Base-by-base conservation (phyloP, 2,888 invertebrate genomes). In the Allacma fusca region DNA sequence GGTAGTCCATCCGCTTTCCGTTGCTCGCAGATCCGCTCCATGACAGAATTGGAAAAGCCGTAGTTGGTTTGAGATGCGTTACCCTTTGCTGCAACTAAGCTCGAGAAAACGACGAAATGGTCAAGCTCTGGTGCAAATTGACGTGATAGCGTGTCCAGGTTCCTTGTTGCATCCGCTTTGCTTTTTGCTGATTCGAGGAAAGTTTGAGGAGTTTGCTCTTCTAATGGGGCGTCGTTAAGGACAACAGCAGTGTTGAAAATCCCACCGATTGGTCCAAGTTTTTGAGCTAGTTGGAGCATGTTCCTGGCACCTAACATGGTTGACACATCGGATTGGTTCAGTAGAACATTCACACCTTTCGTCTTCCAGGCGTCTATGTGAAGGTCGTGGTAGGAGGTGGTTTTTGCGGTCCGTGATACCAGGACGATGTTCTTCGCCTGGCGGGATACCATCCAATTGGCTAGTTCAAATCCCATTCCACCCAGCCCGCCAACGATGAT, bases 381-480 rank as follows among this genome's bases (percentile, higher is more conserved):
- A 70, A 91, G 89, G 0, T 90, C 88, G 86, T 97, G 96, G 86
- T 96, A 97, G 29, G 95, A 94, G 75, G 92, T 93, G 64, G 89
- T 89, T 43, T 95, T 86, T 0, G 96, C 96, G 23, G 90, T 90
- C 78, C 95, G 90, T 0, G 96, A 95, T 0, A 93, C 93, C 0
- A 97, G 88, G 0, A 96, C 89, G 16, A 97, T 84, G 81, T 93
- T 92, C 83, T 88, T 90, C 0, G 93, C 95, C 0, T 96, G 96
- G 81, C 96, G 90, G 72, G 93, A 86, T 70, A 95, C 90, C 84
- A 98, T 88, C 94, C 95, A 96, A 85, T 95, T 93, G 0, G 92
- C 91, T 69, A 97, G 87, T 86, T 97, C 97, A 69, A 97, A 88
- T 5, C 97, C 97, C 85, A 97, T 95, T 0, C 97, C 97, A 62